Evolutionary conservation across 2,113 vertebrate species (phyloP).

Genomic region (Burhinus oedicnemus): DNA sequence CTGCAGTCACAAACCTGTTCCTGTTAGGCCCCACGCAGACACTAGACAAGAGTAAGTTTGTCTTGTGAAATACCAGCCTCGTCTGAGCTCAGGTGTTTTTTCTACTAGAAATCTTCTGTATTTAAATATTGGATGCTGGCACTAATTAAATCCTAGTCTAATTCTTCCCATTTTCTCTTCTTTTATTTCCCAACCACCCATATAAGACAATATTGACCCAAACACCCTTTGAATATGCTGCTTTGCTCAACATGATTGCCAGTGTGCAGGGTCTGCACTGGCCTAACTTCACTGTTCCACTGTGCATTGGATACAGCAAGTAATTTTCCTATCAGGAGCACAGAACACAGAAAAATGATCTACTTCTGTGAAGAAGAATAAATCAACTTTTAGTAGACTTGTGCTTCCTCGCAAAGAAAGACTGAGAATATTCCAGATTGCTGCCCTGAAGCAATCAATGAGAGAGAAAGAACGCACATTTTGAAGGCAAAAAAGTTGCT

Average conservation of each 20-base stretch:
- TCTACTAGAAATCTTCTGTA: neutral
- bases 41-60: neutral
- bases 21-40: neutral
- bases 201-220: neutral
- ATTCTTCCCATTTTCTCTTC: neutral
- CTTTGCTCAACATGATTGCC: neutral
- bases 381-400: neutral
- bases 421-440: neutral
- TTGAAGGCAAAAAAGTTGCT: neutral
- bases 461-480: neutral
- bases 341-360: neutral
- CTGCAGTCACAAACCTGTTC: neutral
- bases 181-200: neutral
- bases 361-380: neutral
- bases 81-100: neutral
- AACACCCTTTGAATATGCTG: neutral
- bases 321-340: neutral
- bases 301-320: neutral
- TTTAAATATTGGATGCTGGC: neutral
- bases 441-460: neutral
- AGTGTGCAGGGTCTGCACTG: neutral
- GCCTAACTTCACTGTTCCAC: neutral
- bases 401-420: neutral
- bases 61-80: neutral
- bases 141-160: neutral